Evolutionary conservation across 2,888 invertebrate genomes (phyloP), one percentile per base, ranked within the genome.

Genomic region (Abrostola tripartita): DNA sequence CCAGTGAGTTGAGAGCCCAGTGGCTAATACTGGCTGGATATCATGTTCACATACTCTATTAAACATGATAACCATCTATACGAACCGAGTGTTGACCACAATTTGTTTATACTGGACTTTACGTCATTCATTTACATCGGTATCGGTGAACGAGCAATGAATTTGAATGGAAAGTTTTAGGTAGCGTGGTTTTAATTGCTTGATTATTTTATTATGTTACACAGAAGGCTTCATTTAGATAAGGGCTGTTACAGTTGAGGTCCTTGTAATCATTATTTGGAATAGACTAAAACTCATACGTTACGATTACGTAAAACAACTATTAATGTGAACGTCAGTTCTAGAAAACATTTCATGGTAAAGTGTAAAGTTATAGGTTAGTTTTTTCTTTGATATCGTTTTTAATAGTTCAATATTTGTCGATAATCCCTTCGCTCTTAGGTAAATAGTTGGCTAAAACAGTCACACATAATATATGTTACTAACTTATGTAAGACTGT

Each of bases 11-110:
- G 87, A 85, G 84, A 85, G 84, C 80, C 76, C 78, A 75, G 76
- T 84, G 84, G 86, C 88, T 88, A 76, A 78, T 82, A 76, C 75
- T 51, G 62, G n/a, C 74, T 69, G 64, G 82, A 86, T 88, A 87
- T 88, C 88, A 85, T 88, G 90, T 90, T 91, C 90, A 90, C 86
- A 90, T 88, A 91, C 85, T 81, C 88, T 88, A 89, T 90, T 91
- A 89, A 88, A 86, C 90, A 86, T 85, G 76, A 80, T 74, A 73
- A 79, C 68, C 69, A 78, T 76, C 68, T 65, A 76, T 74, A 81
- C 78, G 78, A 75, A 86, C 81, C 80, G 83, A 77, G 81, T 81
- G 83, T 79, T 85, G 81, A 91, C 89, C 89, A 81, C 89, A 87
- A 74, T 78, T 81, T 78, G 74, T 79, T 76, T 78, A 62, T 69